Conservation (phyloP, 2,113 vertebrate species). For the Brachyhypopomus gauderio region DNA sequence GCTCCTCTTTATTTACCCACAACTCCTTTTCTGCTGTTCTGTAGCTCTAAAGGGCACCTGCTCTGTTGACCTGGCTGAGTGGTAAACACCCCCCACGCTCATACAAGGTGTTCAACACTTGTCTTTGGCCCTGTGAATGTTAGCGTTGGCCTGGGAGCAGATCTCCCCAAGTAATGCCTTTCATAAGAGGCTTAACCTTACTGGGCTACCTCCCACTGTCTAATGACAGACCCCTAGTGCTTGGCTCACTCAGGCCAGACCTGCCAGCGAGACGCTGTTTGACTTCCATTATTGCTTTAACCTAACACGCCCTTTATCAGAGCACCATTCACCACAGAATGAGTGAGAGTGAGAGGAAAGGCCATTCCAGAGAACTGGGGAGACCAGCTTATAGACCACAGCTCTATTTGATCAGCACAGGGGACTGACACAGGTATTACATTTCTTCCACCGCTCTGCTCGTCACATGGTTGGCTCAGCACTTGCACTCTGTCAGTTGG, state of each 20-base stretch:
- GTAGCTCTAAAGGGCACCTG: too few species aligned
- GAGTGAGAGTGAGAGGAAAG: conserved; percentile 33
- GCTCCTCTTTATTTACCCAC: background rate
- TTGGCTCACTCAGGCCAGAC: conserved; percentile 29
- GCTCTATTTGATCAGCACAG: conserved; percentile 28
- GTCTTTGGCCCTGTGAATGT: conserved; percentile 30
- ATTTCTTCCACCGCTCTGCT: too few species aligned
- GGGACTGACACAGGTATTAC: background rate
- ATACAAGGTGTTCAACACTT: conserved; percentile 28
- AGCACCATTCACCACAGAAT: conserved; percentile 21
- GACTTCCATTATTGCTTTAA: conserved; percentile 56
- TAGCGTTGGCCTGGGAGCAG: conserved; percentile 42
- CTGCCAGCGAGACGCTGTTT: conserved; percentile 43
- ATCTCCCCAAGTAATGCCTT: conserved; percentile 13
- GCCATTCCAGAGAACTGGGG: conserved; percentile 38
- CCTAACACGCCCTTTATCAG: conserved; percentile 44
- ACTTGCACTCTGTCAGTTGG: too few species aligned
- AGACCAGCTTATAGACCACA: conserved; percentile 5
- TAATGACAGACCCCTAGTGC: conserved; percentile 40
- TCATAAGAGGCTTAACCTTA: conserved; percentile 51
- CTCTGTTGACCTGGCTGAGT: background rate
- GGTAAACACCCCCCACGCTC: background rate
- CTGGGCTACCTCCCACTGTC: conserved; percentile 30
- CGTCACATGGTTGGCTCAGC: too few species aligned
- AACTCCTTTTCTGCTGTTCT: too few species aligned